Percentiles rank a stretch among this genome's conserved stretches.
Conservation (phyloP, 2,888 invertebrate genomes). For the Cantharis lateralis region DNA sequence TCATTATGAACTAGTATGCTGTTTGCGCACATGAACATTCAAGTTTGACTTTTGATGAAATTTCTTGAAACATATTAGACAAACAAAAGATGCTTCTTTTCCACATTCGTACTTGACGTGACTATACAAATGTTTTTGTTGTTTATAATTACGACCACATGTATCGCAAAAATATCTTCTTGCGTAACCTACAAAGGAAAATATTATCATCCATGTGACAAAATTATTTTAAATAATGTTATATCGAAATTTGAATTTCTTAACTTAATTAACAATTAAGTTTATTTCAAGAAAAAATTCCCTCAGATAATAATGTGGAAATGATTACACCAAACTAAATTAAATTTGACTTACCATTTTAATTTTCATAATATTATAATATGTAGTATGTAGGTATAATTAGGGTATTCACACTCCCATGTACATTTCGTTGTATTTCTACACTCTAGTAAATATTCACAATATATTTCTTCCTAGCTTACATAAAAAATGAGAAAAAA, state of each 20-base stretch:
- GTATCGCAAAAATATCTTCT: background rate
- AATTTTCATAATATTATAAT: too few relatives aligned
- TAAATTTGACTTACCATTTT: too few relatives aligned
- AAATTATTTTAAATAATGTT: background rate
- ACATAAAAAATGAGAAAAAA: too few relatives aligned
- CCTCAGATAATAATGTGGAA: too few relatives aligned
- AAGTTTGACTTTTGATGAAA: background rate
- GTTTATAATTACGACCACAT: constrained; percentile 34
- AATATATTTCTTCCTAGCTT: too few relatives aligned
- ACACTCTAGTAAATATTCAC: too few relatives aligned
- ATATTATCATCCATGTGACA: background rate
- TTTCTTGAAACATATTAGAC: constrained; percentile 5
- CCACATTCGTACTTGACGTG: constrained; percentile 13
- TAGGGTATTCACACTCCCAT: too few relatives aligned
- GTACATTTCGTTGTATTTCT: too few relatives aligned
- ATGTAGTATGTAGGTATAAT: too few relatives aligned
- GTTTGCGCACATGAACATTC: background rate
- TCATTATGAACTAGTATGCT: background rate
- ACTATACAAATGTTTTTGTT: background rate
- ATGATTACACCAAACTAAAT: too few relatives aligned
- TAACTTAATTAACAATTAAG: too few relatives aligned
- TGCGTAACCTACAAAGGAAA: background rate
- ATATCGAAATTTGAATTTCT: background rate
- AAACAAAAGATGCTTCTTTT: constrained; percentile 1
- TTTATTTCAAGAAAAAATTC: background rate